These are phyloP conservation scores for Scleropages formosus DNA, from an alignment of 2,797 vertebrate species.

Conservation along the genomic window DNA sequence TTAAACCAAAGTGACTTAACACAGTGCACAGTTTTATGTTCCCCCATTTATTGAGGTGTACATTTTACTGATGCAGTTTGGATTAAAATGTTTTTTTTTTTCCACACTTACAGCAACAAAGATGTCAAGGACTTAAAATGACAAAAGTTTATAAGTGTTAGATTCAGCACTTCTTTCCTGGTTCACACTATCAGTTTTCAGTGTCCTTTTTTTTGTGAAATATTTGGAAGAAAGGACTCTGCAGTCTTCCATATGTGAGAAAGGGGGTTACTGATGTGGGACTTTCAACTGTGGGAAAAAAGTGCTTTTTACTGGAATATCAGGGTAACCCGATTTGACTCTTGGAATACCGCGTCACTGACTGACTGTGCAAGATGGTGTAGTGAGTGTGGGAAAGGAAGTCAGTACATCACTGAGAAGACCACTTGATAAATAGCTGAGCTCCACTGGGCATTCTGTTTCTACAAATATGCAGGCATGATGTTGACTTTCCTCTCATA, in stretches of 20 bases:
- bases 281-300: slow-evolving; percentile 43
- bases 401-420: slow-evolving; percentile 43
- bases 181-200: neutral
- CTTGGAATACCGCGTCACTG: slow-evolving; percentile 34
- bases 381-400: slow-evolving; percentile 55
- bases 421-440: slow-evolving; percentile 47
- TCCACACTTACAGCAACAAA: too few species aligned
- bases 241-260: slow-evolving; percentile 14
- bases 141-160: neutral
- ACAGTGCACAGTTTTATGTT: neutral
- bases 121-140: too few species aligned
- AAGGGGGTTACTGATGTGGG: slow-evolving; percentile 30
- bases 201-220: neutral
- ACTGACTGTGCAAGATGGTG: slow-evolving; percentile 35
- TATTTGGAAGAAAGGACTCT: neutral
- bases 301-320: slow-evolving; percentile 43
- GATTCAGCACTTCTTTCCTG: neutral
- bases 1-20: neutral
- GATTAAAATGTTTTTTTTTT: too few species aligned
- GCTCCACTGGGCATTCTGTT: slow-evolving; percentile 21
- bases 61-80: neutral
- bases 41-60: neutral
- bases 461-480: neutral
- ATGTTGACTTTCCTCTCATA: slow-evolving; percentile 21
- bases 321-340: slow-evolving; percentile 43